Base-by-base conservation (phyloP, 1,140 invertebrate genomes). In the Helicoverpa armigera region DNA sequence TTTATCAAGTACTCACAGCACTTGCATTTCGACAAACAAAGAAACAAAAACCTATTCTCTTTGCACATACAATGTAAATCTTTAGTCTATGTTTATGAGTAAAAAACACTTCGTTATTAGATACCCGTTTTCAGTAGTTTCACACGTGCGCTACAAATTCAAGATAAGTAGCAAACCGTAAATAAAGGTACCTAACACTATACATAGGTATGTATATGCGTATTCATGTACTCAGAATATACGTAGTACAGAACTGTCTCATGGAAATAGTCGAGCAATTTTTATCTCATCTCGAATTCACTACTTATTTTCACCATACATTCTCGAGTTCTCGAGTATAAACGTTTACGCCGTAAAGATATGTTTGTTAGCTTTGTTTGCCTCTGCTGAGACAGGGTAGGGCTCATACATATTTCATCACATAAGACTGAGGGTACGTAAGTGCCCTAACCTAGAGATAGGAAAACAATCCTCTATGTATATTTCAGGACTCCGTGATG, bases 321-420 rank as follows among this genome's bases (percentile, higher is more conserved):
- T 70, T 31, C 9, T 14, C 3, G 2, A 29, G 67, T 70, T 53
- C 18, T 70, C 48, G 13, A 70, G 9, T 4, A 51, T 23, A 70
- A 70, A 53, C 18, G 65, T 69, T 69, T 69, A 18, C n/a, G 16
- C 65, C 16, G 13, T 51, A 70, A 70, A 70, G 50, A 70, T 70
- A 70, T 70, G 67, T 70, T 70, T 65, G 13, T 70, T 70, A 54
- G 67, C 23, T 54, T 54, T 70, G 63, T 67, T 50, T 67, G 63
- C 16, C 9, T 16, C 63, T 50, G 51, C 48, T 9, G 35, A 74
- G 31, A 74, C 12, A 7, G 18, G 53, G 70, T 74, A n/a, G 16
- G 50, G 53, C 50, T 75, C 73, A 75, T 75, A 61, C 73, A 75
- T 75, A 75, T 75, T 75, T 61, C 54, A 75, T 75, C 31, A 61